phyloP scores from a whole-genome alignment of 2,113 vertebrate genomes.

The Protobothrops mucrosquamatus region DNA sequence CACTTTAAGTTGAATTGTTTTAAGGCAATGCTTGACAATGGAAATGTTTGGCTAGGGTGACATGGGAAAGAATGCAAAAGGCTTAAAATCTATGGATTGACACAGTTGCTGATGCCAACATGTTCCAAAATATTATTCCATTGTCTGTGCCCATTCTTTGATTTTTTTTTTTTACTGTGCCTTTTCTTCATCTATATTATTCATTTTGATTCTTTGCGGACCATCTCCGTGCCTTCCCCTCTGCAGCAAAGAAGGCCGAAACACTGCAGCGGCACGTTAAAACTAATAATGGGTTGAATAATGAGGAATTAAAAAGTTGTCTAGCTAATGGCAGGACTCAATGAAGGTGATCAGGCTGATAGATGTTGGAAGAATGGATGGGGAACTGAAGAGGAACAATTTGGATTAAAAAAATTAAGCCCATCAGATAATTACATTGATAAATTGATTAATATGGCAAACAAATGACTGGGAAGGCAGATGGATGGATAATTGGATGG shows the following conservation, averaged over 20 bases:
- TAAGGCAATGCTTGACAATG: conserved; percentile 14
- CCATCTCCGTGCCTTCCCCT: conserved; percentile 26
- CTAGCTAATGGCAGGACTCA: neutral
- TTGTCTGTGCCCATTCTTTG: neutral
- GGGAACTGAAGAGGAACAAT: conserved; percentile 6
- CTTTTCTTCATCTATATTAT: conserved; percentile 36
- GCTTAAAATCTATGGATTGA: neutral
- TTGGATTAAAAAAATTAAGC: conserved; percentile 14
- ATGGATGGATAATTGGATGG: conserved; percentile 30
- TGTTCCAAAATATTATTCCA: conserved; percentile 23
- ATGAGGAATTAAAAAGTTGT: conserved; percentile 14
- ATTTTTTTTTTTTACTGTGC: neutral
- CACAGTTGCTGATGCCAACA: neutral
- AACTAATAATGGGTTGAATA: conserved; percentile 2
- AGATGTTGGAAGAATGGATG: conserved; percentile 6
- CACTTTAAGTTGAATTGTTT: neutral
- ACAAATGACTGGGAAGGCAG: conserved; percentile 35
- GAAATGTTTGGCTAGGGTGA: neutral
- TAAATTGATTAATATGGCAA: conserved; percentile 38
- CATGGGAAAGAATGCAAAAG: neutral
- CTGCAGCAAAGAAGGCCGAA: conserved; percentile 1
- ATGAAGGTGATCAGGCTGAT: conserved; percentile 35
- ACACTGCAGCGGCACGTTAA: neutral
- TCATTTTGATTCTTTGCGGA: conserved; percentile 25
- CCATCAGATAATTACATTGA: conserved; percentile 42